Evolutionary conservation across 2,113 vertebrate species (phyloP), one percentile per base, ranked within the genome.

Genomic region (Apus apus): DNA sequence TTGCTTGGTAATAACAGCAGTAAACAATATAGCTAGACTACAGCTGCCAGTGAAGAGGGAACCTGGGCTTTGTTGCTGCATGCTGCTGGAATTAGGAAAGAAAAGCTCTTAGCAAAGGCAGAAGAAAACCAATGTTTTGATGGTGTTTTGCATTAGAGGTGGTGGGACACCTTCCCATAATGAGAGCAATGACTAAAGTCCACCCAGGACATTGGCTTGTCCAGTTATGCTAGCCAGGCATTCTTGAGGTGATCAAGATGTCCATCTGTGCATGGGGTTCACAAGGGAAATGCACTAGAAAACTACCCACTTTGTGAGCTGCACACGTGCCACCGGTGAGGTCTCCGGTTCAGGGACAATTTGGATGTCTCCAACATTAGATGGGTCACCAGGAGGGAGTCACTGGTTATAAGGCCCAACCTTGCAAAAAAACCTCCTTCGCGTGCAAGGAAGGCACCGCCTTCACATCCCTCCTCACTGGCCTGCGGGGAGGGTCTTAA

Each of bases 281-380:
- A 19, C 3, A 1, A 58, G 48, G 22, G n/a, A 75, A 58, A 27
- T 6, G 40, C 1, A 2, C 8, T 7, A 22, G 46, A 32, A 57
- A 61, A 18, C 22, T 15, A 11, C 12, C 19, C 22, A 4, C 22
- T 36, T 50, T 20, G 22, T 17, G 61, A 73, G 21, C 29, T 22
- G 46, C 22, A 27, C 40, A 4, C 6, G 0, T 15, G 32, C 27
- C 73, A 32, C 46, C 25, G 1, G 30, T 0, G 1, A 40, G 36
- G 46, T 15, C 1, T 0, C 36, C 30, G 34, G 5, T 3, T 30
- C 14, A 19, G 61, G 57, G 80, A 30, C 4, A 1, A 15, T 34
- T n/a, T 25, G 9, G 32, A 13, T 57, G 51, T 36, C 34, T 22
- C 32, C 2, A 3, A 45, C 34, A 46, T 3, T 15, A 27, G 26